Evolutionary conservation across 1,140 invertebrate genomes (phyloP), one percentile per base, ranked within the genome.

Genomic region (Hermatobates lingyangjiaoensis): DNA sequence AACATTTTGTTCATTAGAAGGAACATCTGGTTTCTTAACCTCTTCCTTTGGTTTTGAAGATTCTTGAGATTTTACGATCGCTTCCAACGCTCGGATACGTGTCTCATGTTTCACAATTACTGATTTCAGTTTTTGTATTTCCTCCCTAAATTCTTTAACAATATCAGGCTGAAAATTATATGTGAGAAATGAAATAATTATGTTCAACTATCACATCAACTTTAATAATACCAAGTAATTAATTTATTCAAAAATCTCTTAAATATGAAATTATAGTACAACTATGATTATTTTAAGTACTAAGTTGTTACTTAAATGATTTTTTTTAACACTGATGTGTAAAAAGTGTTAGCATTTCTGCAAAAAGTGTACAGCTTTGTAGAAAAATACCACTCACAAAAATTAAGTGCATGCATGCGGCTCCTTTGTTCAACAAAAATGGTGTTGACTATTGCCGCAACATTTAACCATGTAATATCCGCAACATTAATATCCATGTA

Each of bases 61-160:
- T 50, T 48, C 30, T 12, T 46, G 18, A 18, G 25, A 18, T 44
- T 57, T 57, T 0, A 40, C 46, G 27, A 62, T 63, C 23, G 77
- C 75, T 60, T 87, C 83, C 10, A 87, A 62, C 14, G 80, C 72
- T 50, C 80, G 69, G 61, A 87, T 86, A 54, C 90, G 74, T 57
- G 88, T 88, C 67, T 96, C 91, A 63, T 96, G 91, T 61, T 92
- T 92, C 2, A 94, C 81, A 56, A 94, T 86, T 61, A 93, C 85
- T 2, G 87, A 81, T 64, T 95, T 95, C 51, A 95, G 68, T 64
- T 89, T 90, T 44, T 87, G 76, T 57, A 91, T 86, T 64, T 90
- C 86, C 58, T 85, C 81, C 27, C 77, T 72, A 54, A 88, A 79
- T 60, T 91, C 87, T 57, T 89, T 84, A 14, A 90, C 65, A 53